Conservation (phyloP, 2,797 vertebrate genomes). For the Urophycis tenuis region DNA sequence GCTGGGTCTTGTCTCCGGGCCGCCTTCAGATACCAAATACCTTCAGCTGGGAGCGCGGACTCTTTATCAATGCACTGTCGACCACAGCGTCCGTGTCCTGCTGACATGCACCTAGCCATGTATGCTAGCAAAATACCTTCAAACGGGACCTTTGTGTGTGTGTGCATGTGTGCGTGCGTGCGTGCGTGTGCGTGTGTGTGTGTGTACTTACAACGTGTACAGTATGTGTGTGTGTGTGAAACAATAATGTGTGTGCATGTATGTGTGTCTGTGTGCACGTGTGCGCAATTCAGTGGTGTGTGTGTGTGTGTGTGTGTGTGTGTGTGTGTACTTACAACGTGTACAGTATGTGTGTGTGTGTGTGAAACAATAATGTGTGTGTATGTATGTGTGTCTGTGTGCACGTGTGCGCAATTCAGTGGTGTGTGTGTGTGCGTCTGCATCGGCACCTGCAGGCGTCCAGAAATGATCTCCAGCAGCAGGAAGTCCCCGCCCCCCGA, state of each 20-base stretch:
- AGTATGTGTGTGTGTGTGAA: no score
- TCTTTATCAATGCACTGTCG: neutral
- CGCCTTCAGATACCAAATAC: neutral
- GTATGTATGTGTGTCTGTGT: neutral
- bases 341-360: neutral
- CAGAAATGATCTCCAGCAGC: conserved; percentile 76
- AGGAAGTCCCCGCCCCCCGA: conserved; percentile 74
- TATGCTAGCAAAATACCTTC: neutral
- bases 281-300: no score
- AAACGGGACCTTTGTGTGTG: neutral
- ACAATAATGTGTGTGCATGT: neutral
- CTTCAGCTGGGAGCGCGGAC: neutral
- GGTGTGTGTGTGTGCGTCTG: conserved; percentile 4
- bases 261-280: no score
- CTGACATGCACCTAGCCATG: neutral
- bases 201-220: no score
- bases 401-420: neutral
- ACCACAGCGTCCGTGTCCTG: neutral
- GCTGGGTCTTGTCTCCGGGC: neutral
- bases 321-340: no score
- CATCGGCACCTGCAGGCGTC: conserved; percentile 69
- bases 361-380: no score
- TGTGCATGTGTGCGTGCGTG: neutral
- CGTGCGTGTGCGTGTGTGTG: neutral
- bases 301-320: no score